Percentiles rank a stretch among this genome's conserved stretches.
Conservation (phyloP, 2,888 invertebrate species). For the Hyposoter dolosus region DNA sequence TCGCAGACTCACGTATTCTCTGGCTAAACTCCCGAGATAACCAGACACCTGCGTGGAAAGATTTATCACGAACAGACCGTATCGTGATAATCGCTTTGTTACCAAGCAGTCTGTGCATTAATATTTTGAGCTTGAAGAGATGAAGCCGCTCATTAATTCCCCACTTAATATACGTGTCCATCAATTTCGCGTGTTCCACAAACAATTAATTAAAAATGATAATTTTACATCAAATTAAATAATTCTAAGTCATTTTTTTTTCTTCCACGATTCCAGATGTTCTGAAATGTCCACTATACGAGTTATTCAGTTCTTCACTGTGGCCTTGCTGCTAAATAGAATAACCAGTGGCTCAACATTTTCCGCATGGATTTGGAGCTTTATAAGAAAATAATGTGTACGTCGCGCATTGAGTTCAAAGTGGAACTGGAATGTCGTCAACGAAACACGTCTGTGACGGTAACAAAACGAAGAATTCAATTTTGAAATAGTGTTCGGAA, state of each 20-base stretch:
- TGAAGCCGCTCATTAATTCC: not conserved
- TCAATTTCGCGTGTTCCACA: not conserved
- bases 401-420: not conserved
- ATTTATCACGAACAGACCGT: constrained; percentile 14
- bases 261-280: not conserved
- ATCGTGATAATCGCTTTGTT: constrained; percentile 8
- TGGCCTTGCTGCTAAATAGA: not conserved
- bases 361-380: no score
- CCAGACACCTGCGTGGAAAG: not conserved
- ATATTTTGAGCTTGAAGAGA: not conserved
- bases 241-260: not conserved
- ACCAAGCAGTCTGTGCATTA: not conserved
- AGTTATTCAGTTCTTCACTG: not conserved
- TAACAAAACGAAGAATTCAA: not conserved
- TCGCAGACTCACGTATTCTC: not conserved
- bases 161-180: not conserved
- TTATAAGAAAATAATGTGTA: not conserved
- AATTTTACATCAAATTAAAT: not conserved
- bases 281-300: not conserved
- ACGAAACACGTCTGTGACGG: not conserved
- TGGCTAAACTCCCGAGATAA: constrained; percentile 7
- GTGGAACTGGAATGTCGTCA: not conserved
- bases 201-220: not conserved
- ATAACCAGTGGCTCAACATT: not conserved
- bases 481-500: not conserved